Evolutionary conservation across 2,888 invertebrate genomes (phyloP).

Genomic region (Lydus trimaculatus): DNA sequence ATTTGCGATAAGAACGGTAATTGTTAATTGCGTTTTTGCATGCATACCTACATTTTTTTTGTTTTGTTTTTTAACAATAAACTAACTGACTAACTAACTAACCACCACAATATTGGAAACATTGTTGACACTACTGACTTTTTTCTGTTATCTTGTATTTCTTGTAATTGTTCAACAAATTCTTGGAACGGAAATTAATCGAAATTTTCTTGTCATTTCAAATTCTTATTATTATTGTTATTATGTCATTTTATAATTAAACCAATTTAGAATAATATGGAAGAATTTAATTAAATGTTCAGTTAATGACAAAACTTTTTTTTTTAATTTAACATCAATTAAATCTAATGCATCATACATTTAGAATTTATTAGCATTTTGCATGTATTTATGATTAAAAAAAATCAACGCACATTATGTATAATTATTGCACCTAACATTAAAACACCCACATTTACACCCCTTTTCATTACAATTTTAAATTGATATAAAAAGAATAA

Average conservation of each 20-base stretch:
- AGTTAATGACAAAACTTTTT: not conserved
- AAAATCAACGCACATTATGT: not conserved
- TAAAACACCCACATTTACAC: not conserved
- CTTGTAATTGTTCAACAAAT: not conserved
- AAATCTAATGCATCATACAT: slow-evolving; percentile 23
- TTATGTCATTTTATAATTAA: not conserved
- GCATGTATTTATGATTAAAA: slow-evolving; percentile 17
- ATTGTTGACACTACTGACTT: not conserved
- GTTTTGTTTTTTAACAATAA: too few relatives aligned
- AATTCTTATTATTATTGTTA: not conserved
- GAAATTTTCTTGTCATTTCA: not conserved
- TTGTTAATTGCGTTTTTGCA: slow-evolving; percentile 63
- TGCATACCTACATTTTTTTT: slow-evolving; percentile 54
- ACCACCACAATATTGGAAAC: not conserved
- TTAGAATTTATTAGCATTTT: slow-evolving; percentile 29
- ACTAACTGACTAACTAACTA: slow-evolving; percentile 1
- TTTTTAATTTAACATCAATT: slow-evolving; percentile 11
- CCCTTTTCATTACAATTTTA: not conserved
- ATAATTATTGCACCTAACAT: not conserved
- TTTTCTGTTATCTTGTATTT: not conserved
- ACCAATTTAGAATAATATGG: not conserved
- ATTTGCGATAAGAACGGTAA: slow-evolving; percentile 61
- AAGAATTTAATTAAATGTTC: not conserved
- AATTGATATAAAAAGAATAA: not conserved
- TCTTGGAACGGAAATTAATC: not conserved